Base-by-base conservation (phyloP, 1,140 invertebrate genomes). In the Cylas formicarius region DNA sequence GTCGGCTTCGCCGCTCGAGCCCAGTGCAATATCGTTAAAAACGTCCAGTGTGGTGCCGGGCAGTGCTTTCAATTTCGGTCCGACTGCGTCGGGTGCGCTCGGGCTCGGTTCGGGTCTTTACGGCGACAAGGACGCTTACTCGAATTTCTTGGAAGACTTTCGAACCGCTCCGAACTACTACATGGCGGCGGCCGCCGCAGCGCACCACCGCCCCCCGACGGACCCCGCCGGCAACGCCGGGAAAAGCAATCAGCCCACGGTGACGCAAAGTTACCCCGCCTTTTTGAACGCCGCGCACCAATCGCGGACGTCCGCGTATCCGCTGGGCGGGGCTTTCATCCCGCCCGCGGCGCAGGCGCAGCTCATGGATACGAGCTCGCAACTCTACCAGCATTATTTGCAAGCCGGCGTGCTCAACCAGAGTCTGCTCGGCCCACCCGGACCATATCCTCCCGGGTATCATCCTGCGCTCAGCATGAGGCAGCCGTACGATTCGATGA, bases 21-120 rank as follows among this genome's bases (percentile, higher is more conserved):
- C 72, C 28, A 60, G 71, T 9, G 68, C 72, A 7, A 70, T 75
- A 18, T 70, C 72, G 5, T 53, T 74, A 10, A 77, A 76, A 44
- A 76, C 76, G 22, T 61, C 74, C 1, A 75, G 71, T 48, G 75
- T 80, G 51, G 77, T 82, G 34, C 75, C 79, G 1, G 74, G 77
- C 14, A 80, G 78, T 59, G 78, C 79, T 40, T 82, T 82, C 44
- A 82, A 81, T 55, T 82, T 81, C 57, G 78, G 77, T 17, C 70
- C 77, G 5, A 66, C 76, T 0, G 65, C 75, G 3, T 69, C 72
- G 29, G 59, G 37, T 13, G 4, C 40, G 5, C 67, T 78, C 44
- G 63, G 68, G 2, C 58, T 74, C 13, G 64, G 61, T 23, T 52
- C 68, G 2, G 66, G 69, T 7, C 48, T 74, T 22, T 77, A 78